Base-by-base conservation (phyloP, 2,113 vertebrate species). In the Sinocyclocheilus anophthalmus region DNA sequence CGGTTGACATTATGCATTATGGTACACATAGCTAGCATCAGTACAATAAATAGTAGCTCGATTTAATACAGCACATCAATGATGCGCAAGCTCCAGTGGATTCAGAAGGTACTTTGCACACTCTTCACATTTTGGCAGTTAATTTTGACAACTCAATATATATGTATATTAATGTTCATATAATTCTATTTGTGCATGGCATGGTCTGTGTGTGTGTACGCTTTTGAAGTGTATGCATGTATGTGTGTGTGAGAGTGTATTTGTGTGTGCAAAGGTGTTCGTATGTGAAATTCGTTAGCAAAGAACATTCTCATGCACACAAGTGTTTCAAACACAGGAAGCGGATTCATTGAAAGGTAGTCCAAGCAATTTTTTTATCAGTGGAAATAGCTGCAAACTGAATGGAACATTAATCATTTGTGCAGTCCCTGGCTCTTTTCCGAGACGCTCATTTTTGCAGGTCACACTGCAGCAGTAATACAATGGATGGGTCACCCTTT, bases 311-410 rank as follows among this genome's bases (percentile, higher is more conserved):
- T 99, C 98, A 99, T 99, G 98, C 98, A 99, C 97, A 99, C 97
- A 85, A 98, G 98, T 99, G 97, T 99, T 98, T 99, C 96, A 99
- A 98, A 99, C 97, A 99, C 98, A 98, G 97, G 96, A 99, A 99
- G 98, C 98, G 96, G 97, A 97, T 98, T 96, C 97, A 96, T 98
- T 97, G 95, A 97, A 97, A 97, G 96, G 96, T 97, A 97, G 97
- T 99, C 98, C 98, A 97, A 99, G 97, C 97, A 96, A 82, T 87
- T 92, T 93, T 93, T 93, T 93, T 91, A 33, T 93, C 92, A 93
- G 93, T 94, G 95, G 93, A 95, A 95, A 94, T 96, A 98, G 97
- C 97, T 98, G 98, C 97, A 97, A 97, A 98, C 96, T 95, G 97
- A 98, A 98, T 97, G 97, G 96, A 97, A 97, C 96, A 95, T 96